Conservation (phyloP, 2,797 vertebrate species). For the Neopelma chrysocephalum region DNA sequence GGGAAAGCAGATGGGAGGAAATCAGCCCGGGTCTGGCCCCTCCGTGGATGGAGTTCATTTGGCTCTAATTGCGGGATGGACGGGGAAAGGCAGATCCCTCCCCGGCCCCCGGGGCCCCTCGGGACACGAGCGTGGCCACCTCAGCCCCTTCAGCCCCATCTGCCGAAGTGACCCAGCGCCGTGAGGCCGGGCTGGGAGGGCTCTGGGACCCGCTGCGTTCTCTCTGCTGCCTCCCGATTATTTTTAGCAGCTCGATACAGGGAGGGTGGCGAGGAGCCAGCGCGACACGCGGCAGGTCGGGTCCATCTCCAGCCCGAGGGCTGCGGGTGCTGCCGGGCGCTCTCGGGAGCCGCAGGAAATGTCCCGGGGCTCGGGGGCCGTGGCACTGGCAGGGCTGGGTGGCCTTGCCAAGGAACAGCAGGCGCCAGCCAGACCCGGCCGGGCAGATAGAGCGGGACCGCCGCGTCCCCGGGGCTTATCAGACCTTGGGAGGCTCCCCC, state of each 20-base stretch:
- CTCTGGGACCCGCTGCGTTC: rapidly evolving
- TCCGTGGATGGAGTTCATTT: background rate
- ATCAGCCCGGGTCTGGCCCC: background rate
- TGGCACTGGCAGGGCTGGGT: rapidly evolving
- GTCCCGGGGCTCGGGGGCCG: rapidly evolving
- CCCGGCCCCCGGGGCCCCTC: rapidly evolving
- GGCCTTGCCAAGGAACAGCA: background rate
- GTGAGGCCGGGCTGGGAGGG: background rate
- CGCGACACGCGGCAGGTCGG: rapidly evolving
- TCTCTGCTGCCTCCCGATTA: background rate
- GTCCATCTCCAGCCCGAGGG: rapidly evolving
- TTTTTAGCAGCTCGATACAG: background rate
- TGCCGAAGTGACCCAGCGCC: rapidly evolving
- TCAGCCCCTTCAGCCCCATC: background rate
- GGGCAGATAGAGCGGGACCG: background rate
- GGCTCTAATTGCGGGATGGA: background rate
- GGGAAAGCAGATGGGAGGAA: background rate
- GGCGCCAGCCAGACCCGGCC: background rate
- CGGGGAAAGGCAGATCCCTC: background rate
- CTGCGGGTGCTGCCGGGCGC: background rate
- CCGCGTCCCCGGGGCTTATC: background rate
- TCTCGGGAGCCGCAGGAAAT: background rate
- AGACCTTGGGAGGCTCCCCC: background rate
- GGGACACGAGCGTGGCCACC: rapidly evolving
- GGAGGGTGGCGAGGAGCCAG: background rate